These are phyloP conservation scores for Eilema caniola DNA, from an alignment of 2,888 invertebrate species.

Conservation along the genomic window DNA sequence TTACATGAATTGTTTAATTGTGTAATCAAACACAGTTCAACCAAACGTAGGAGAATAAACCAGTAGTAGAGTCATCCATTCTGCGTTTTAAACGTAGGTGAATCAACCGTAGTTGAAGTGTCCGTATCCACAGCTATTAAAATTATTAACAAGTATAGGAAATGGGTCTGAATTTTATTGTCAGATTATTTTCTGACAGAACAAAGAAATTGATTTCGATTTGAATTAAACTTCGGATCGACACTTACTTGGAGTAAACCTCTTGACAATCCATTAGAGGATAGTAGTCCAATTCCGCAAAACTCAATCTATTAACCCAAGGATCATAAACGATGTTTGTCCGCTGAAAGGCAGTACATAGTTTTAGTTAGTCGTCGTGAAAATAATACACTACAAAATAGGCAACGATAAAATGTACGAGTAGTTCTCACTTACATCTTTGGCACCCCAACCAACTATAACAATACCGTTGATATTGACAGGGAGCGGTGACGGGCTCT, in stretches of 20 bases:
- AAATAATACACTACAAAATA: too few species aligned
- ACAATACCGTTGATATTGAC: conserved; percentile 63
- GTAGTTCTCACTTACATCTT: conserved; percentile 66
- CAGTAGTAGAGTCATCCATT: too few species aligned
- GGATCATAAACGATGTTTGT: conserved; percentile 57
- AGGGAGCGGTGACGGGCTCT: conserved; percentile 49
- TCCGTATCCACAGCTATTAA: too few species aligned
- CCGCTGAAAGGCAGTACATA: conserved; percentile 48
- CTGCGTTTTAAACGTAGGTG: too few species aligned
- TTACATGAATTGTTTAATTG: too few species aligned
- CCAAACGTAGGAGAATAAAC: too few species aligned
- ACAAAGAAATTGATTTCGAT: too few species aligned
- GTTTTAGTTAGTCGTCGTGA: too few species aligned
- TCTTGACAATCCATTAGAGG: conserved; percentile 67
- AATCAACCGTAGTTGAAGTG: too few species aligned
- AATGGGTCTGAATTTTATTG: neutral
- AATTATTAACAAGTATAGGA: neutral
- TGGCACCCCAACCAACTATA: conserved; percentile 76
- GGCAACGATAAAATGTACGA: neutral
- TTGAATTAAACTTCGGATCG: neutral
- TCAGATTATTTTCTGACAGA: too few species aligned
- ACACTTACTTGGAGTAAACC: conserved; percentile 65
- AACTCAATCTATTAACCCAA: conserved; percentile 61
- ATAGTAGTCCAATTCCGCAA: conserved; percentile 65
- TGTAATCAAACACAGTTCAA: too few species aligned